A percentile compares a stretch with the other conserved stretches of the same genome.
Evolutionary conservation across 53 echinoderm and acorn worm genomes (phyloP).

Genomic region (Paracentrotus lividus): DNA sequence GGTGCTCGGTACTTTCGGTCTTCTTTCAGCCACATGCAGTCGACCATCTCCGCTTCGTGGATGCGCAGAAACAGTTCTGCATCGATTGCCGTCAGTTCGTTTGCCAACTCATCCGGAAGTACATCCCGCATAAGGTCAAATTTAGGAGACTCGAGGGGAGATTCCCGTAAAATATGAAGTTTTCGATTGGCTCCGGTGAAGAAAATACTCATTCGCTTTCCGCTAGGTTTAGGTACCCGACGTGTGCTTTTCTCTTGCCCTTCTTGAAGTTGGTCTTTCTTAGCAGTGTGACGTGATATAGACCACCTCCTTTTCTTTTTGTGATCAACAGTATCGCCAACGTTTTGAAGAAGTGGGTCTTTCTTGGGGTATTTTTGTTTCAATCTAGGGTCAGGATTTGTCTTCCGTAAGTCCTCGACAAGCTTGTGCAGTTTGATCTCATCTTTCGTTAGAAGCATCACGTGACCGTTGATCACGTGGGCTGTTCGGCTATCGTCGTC

Average conservation of each 20-base stretch:
- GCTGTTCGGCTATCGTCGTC: conserved; percentile 76
- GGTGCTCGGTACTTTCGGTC: conserved; percentile 80
- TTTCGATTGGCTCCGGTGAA: conserved; percentile 7
- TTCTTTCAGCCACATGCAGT: conserved; percentile 85
- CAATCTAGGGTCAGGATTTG: neutral
- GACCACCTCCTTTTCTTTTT: neutral
- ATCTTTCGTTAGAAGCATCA: conserved; percentile 81
- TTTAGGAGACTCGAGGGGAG: neutral
- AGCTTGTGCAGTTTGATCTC: conserved; percentile 69
- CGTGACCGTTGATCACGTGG: conserved; percentile 89
- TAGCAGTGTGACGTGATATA: neutral
- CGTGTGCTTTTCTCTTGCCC: neutral
- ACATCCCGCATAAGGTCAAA: conserved; percentile 65
- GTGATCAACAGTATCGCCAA: neutral
- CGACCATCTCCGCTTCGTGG: conserved; percentile 87
- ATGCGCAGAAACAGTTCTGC: conserved; percentile 80
- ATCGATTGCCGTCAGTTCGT: conserved; percentile 84
- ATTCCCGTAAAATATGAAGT: neutral
- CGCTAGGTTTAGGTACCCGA: neutral
- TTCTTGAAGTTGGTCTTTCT: neutral
- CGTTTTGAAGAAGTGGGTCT: too few species aligned
- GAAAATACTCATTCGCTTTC: conserved; percentile 26
- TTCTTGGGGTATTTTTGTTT: neutral
- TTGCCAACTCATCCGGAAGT: conserved; percentile 73
- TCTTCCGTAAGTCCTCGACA: conserved; percentile 67